phyloP scores from a whole-genome alignment of 2,888 invertebrate genomes.

The Cantharis lateralis region DNA sequence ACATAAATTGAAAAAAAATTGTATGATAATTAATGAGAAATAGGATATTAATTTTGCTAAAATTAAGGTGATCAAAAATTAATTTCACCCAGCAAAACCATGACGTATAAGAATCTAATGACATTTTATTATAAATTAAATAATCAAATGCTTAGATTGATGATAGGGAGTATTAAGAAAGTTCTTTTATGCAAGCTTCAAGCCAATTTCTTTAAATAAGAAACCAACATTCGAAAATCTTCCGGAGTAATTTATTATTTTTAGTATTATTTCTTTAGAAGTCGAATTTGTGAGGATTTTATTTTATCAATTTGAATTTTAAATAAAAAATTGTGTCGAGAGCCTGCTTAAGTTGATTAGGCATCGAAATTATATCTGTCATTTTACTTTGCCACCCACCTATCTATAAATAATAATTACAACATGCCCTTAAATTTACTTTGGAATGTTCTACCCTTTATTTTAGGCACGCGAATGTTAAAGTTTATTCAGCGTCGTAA shows the following conservation, averaged over 20 bases:
- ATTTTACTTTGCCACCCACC: not conserved
- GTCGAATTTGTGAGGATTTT: not conserved
- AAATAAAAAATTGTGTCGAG: not conserved
- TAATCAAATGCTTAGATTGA: constrained; percentile 1
- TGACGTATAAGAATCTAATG: not conserved
- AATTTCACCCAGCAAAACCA: too few relatives aligned
- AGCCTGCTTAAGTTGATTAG: not conserved
- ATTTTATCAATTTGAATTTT: not conserved
- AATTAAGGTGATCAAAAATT: not conserved
- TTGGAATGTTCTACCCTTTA: not conserved
- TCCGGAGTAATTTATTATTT: not conserved
- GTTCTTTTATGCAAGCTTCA: not conserved
- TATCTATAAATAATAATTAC: not conserved
- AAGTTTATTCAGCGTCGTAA: not conserved
- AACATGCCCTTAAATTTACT: not conserved
- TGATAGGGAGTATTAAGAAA: not conserved
- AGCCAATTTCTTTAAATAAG: not conserved
- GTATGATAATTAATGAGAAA: not conserved
- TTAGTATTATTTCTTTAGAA: not conserved
- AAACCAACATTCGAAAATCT: not conserved
- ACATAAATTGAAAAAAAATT: not conserved
- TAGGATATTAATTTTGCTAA: not conserved
- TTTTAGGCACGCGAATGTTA: not conserved
- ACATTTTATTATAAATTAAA: constrained; percentile 20
- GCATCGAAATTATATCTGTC: not conserved